Evolutionary conservation across 1,140 invertebrate species (phyloP), one percentile per base, ranked within the genome.

Genomic region (Euura lappo): DNA sequence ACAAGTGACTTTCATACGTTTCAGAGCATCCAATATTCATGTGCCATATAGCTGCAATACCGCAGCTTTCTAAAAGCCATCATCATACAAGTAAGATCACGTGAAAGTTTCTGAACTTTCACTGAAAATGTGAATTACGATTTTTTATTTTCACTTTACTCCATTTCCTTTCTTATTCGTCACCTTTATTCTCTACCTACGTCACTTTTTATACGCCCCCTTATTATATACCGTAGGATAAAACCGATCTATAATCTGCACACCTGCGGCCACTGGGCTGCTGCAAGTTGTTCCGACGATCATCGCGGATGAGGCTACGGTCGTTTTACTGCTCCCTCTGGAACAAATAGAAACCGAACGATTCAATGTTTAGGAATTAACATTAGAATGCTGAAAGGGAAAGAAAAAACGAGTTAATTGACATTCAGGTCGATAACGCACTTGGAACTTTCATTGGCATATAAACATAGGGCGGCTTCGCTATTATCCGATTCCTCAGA

Each of bases 91-190:
- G 51, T 60, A 60, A 6, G 51, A 60, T 60, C 51, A 60, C 13
- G 77, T 72, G 79, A 81, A 83, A 83, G 81, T 79, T 69, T 68
- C 70, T 10, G 71, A 75, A 72, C 79, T 83, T 83, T 81, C 79
- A 79, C 78, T 74, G 71, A 65, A 77, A 68, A 68, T 44, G 28
- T 68, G 43, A 75, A 28, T 28, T 0, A 28, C 28, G 28, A 28
- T 28, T 28, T 28, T 28, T 66, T 13, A 46, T 70, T 46, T 78
- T 77, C 51, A 69, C 71, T 10, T 10, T 64, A 64, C 67, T 68
- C 42, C 42, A 68, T 68, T 44, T 68, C 28, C 3, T 44, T 44
- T 68, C 28, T 44, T 68, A 42, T 42, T 68, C 42, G 13, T 44
- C 66, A 68, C 66, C 8, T 68, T 68, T 3, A 28, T 68, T 28